These are phyloP conservation scores for Lithobates sylvaticus DNA, from an alignment of 2,797 vertebrate genomes.

Conservation along the genomic window DNA sequence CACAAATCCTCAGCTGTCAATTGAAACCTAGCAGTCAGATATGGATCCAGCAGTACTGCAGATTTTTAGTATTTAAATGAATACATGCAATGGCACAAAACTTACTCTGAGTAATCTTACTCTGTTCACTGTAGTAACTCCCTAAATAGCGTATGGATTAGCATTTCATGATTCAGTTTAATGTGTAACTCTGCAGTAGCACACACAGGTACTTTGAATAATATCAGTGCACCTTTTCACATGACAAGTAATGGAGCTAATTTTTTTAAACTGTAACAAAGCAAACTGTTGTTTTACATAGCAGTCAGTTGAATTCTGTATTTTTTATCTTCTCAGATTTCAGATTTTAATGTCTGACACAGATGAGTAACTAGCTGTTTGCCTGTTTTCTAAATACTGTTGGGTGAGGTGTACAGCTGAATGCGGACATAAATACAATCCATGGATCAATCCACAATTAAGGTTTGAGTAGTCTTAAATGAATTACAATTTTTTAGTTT, in stretches of 20 bases:
- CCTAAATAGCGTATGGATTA: neutral
- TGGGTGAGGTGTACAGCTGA: neutral
- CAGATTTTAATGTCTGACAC: neutral
- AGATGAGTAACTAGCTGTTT: neutral
- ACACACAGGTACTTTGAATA: constrained; percentile 10
- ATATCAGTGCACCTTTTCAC: constrained; percentile 23
- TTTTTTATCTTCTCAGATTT: neutral
- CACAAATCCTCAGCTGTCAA: constrained; percentile 99
- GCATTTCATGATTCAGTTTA: constrained; percentile 7
- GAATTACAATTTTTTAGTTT: no score
- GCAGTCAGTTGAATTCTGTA: neutral
- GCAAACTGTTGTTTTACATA: neutral
- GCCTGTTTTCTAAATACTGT: neutral
- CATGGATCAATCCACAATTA: neutral
- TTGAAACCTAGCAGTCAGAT: constrained; percentile 99
- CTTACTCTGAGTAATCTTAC: constrained; percentile 75
- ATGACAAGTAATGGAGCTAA: neutral
- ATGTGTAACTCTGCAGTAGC: neutral
- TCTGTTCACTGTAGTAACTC: constrained; percentile 44
- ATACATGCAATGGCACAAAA: constrained; percentile 86
- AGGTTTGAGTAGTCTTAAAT: neutral
- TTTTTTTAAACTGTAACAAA: neutral
- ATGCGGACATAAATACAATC: neutral
- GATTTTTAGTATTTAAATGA: constrained; percentile 86
- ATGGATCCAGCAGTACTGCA: constrained; percentile 95